Evolutionary conservation across 2,888 invertebrate genomes (phyloP).

Genomic region (Lasius platythorax): DNA sequence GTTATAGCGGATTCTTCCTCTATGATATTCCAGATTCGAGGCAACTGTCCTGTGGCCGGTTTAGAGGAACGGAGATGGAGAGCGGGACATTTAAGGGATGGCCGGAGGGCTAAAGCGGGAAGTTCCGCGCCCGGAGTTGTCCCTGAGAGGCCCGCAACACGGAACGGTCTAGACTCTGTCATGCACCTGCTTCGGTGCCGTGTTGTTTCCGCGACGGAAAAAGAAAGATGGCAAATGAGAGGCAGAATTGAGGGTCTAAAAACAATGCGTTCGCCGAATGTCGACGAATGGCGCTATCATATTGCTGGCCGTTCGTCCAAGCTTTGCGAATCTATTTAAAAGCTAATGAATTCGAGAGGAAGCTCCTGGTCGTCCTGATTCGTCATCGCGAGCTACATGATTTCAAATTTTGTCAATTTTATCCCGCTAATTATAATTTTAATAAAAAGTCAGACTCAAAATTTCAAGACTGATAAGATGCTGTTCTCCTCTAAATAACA

Average conservation of each 20-base stretch:
- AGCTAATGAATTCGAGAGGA: neutral
- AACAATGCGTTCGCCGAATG: neutral
- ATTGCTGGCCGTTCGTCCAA: neutral
- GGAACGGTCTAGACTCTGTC: conserved; percentile 64
- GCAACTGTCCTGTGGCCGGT: conserved; percentile 40
- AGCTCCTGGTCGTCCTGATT: too few species aligned
- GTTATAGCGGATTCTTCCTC: conserved; percentile 27
- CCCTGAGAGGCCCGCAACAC: conserved; percentile 50
- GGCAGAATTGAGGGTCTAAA: conserved; percentile 11
- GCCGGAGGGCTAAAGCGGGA: conserved; percentile 51
- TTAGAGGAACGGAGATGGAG: conserved; percentile 13
- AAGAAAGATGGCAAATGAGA: neutral
- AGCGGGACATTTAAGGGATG: conserved; percentile 30
- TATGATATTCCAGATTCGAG: conserved; percentile 59
- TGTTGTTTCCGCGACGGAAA: conserved; percentile 44
- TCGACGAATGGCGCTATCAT: neutral
- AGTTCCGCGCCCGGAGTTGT: conserved; percentile 51
- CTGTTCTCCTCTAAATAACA: neutral
- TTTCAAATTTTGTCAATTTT: neutral
- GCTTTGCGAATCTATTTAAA: neutral
- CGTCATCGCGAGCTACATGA: neutral
- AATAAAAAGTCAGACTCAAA: neutral
- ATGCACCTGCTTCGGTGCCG: conserved; percentile 64
- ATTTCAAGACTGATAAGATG: neutral
- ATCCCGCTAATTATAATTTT: neutral